phyloP scores from a whole-genome alignment of 2,113 vertebrate genomes.

The Carassius auratus region DNA sequence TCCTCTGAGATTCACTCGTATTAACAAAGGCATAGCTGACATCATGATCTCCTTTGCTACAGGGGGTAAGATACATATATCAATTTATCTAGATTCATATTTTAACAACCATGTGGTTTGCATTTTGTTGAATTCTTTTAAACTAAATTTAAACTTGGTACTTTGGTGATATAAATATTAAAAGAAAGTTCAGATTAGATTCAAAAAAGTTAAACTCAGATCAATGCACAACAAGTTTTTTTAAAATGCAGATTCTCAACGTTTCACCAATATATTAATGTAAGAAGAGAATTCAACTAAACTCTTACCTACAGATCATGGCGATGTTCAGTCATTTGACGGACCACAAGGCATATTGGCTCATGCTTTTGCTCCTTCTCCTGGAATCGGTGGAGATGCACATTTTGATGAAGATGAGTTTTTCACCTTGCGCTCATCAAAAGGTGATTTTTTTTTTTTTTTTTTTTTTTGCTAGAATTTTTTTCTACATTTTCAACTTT shows the following conservation, averaged over 20 bases:
- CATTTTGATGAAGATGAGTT: slow-evolving; percentile 89
- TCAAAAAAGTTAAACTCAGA: too few relatives aligned
- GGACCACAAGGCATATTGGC: slow-evolving; percentile 76
- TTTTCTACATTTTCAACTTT: background rate
- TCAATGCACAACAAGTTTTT: too few relatives aligned
- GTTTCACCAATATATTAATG: too few relatives aligned
- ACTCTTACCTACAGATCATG: slow-evolving; percentile 74
- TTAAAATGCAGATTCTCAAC: too few relatives aligned
- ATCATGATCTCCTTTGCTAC: slow-evolving; percentile 73
- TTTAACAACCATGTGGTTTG: background rate
- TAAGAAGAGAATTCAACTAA: too few relatives aligned
- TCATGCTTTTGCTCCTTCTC: slow-evolving; percentile 80
- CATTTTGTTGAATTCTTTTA: background rate
- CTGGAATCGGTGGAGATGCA: slow-evolving; percentile 79
- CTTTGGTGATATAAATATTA: too few relatives aligned
- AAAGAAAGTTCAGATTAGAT: too few relatives aligned
- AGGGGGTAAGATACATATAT: slow-evolving; percentile 68
- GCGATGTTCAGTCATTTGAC: slow-evolving; percentile 80
- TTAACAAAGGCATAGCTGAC: slow-evolving; percentile 41
- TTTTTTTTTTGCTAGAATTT: background rate
- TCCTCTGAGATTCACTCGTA: slow-evolving; percentile 77
- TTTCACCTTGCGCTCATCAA: slow-evolving; percentile 68
- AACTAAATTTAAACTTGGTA: background rate
- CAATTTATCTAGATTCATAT: background rate
- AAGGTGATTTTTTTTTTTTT: slow-evolving; percentile 53